Evolutionary conservation across 2,888 invertebrate species (phyloP).

Genomic region (Agrotis segetum): DNA sequence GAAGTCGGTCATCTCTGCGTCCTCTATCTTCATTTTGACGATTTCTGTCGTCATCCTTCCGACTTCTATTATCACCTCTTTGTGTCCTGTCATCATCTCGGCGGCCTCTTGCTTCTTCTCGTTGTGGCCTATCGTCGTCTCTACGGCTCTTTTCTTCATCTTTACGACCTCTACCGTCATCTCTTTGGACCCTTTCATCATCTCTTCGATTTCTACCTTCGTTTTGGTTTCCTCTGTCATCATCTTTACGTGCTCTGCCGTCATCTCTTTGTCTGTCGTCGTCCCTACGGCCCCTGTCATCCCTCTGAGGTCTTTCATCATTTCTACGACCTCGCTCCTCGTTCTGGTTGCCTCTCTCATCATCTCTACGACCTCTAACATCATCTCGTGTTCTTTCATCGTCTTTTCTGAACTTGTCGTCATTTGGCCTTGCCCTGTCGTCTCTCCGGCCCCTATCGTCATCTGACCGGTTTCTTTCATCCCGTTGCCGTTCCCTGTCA

Average conservation of each 20-base stretch:
- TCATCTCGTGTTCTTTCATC: slow-evolving; percentile 28
- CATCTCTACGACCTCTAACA: slow-evolving; percentile 27
- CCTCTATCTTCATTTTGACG: slow-evolving; percentile 41
- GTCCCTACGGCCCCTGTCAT: slow-evolving; percentile 18
- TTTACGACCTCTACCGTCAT: slow-evolving; percentile 44
- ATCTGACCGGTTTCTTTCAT: slow-evolving; percentile 19
- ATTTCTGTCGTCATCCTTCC: slow-evolving; percentile 38
- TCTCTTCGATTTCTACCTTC: slow-evolving; percentile 23
- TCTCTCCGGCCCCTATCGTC: slow-evolving; percentile 28
- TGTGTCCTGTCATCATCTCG: slow-evolving; percentile 37
- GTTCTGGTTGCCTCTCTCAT: slow-evolving; percentile 44
- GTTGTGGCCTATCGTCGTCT: slow-evolving; percentile 52
- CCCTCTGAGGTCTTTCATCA: slow-evolving; percentile 21
- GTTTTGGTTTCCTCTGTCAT: slow-evolving; percentile 22
- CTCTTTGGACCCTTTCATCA: slow-evolving; percentile 30
- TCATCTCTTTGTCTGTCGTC: slow-evolving; percentile 37
- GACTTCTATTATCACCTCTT: slow-evolving; percentile 15
- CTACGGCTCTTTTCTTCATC: slow-evolving; percentile 47
- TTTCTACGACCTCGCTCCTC: slow-evolving; percentile 29
- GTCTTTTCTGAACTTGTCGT: slow-evolving; percentile 32
- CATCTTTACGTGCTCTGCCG: slow-evolving; percentile 26
- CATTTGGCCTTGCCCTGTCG: slow-evolving; percentile 23
- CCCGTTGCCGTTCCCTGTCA: slow-evolving; percentile 28
- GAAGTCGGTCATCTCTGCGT: slow-evolving; percentile 37
- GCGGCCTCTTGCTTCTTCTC: slow-evolving; percentile 37